Evolutionary conservation across 2,888 invertebrate species (phyloP).

Genomic region (Gisinianus flammeolus): DNA sequence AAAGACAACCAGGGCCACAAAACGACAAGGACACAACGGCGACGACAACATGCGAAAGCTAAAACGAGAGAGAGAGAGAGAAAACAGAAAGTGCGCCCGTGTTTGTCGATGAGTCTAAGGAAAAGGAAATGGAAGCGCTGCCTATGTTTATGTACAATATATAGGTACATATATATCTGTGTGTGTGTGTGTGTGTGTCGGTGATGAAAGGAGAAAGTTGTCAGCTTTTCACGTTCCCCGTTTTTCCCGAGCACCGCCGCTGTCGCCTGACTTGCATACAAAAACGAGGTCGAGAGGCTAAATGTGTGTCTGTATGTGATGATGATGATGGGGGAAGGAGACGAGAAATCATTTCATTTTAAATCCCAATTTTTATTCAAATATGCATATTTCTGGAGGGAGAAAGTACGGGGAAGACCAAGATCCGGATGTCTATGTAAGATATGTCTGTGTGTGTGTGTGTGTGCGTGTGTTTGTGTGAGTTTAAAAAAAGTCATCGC

Average conservation of each 20-base stretch:
- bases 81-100: not conserved
- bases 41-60: not conserved
- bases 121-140: not conserved
- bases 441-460: not conserved
- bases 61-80: not conserved
- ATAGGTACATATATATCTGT: too few relatives aligned
- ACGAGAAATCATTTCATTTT: conserved; percentile 25
- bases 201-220: not conserved
- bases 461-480: not conserved
- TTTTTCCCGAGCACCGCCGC: not conserved
- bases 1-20: not conserved
- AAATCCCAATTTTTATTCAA: conserved; percentile 39
- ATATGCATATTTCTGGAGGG: conserved; percentile 31
- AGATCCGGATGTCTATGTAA: not conserved
- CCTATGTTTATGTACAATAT: too few relatives aligned
- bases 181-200: too few relatives aligned
- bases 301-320: not conserved
- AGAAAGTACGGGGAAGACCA: not conserved
- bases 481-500: not conserved
- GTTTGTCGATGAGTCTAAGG: too few relatives aligned
- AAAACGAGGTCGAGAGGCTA: not conserved
- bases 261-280: not conserved
- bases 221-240: not conserved
- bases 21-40: not conserved
- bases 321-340: not conserved